A percentile compares a stretch with the other conserved stretches of the same genome.
Conservation (phyloP, 2,113 vertebrate genomes). For the Pitta sordida region DNA sequence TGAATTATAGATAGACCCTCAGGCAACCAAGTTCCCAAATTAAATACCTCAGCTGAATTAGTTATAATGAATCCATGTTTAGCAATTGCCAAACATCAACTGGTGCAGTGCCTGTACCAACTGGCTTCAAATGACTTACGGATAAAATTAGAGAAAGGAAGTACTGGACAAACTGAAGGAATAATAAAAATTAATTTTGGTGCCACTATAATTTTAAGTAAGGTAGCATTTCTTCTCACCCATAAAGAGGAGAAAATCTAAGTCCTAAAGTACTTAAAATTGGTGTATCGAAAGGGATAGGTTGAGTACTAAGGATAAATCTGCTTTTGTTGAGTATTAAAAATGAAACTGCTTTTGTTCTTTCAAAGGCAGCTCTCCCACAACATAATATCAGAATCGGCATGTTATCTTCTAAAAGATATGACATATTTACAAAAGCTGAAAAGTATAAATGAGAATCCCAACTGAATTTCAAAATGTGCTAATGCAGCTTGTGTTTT, state of each 20-base stretch:
- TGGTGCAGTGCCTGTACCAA: neutral
- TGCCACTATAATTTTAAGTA: neutral
- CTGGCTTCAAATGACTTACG: neutral
- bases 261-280: neutral
- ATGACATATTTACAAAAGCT: slow-evolving; percentile 77
- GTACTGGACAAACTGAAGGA: neutral
- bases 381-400: slow-evolving; percentile 73
- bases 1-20: slow-evolving; percentile 37
- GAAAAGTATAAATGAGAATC: slow-evolving; percentile 61
- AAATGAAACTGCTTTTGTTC: neutral
- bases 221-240: neutral
- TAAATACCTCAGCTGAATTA: slow-evolving; percentile 28
- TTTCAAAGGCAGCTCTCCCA: slow-evolving; percentile 71
- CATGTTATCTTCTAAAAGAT: slow-evolving; percentile 69
- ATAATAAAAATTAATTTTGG: neutral
- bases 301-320: neutral
- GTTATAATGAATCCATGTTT: slow-evolving; percentile 26
- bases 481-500: neutral
- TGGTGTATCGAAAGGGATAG: neutral
- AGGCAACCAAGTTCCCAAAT: slow-evolving; percentile 40
- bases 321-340: too few relatives aligned
- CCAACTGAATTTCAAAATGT: neutral
- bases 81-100: neutral
- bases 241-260: neutral
- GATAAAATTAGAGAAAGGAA: neutral